These are phyloP conservation scores for Ageneiosus marmoratus DNA, from an alignment of 2,113 vertebrate genomes.

Conservation along the genomic window DNA sequence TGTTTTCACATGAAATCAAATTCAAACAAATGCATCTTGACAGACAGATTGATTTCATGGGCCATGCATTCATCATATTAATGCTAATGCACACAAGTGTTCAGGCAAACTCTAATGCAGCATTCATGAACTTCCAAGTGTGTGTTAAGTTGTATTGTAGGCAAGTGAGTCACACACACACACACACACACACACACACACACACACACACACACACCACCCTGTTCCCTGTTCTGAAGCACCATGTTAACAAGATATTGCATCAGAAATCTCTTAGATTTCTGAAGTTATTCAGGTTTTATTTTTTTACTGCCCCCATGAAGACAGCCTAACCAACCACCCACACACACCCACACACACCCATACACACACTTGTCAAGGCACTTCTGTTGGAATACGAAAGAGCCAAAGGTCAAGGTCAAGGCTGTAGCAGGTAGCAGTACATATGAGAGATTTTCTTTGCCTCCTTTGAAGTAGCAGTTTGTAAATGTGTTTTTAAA, in stretches of 20 bases:
- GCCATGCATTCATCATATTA: neutral
- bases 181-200: neutral
- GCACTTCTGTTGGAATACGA: constrained; percentile 58
- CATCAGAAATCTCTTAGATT: constrained; percentile 13
- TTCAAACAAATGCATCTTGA: neutral
- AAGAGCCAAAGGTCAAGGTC: constrained; percentile 28
- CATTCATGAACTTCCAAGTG: neutral
- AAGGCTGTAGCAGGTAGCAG: constrained; percentile 5
- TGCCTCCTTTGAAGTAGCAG: neutral
- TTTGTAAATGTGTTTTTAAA: neutral
- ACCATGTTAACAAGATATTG: constrained; percentile 15
- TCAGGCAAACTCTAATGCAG: constrained; percentile 24
- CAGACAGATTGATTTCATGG: neutral
- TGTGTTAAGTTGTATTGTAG: neutral
- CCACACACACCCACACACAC: constrained; percentile 25
- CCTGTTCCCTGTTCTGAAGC: constrained; percentile 14
- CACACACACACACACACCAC: constrained; percentile 11
- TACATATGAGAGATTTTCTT: neutral
- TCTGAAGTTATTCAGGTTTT: neutral
- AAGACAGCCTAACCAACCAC: neutral
- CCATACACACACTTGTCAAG: constrained; percentile 58
- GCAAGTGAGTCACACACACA: neutral
- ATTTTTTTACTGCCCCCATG: neutral
- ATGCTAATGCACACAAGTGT: neutral
- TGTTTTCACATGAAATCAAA: neutral